A percentile compares a stretch with the other conserved stretches of the same genome.
Evolutionary conservation across 2,113 vertebrate genomes (phyloP).

Genomic region (Equus przewalskii): DNA sequence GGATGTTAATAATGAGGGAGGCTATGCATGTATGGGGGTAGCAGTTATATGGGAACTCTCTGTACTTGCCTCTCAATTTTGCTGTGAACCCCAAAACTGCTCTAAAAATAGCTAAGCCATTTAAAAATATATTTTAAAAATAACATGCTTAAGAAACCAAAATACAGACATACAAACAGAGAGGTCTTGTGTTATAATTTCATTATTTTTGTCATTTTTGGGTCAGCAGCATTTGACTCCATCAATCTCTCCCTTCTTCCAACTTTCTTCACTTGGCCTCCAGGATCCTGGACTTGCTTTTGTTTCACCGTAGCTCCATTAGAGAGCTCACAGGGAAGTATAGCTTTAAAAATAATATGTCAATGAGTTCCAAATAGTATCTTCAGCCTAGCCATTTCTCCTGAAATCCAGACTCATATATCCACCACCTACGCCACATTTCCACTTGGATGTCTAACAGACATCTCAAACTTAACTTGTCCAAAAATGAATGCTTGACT

Average conservation of each 20-base stretch:
- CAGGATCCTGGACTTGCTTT: not conserved
- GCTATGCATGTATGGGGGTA: too few relatives aligned
- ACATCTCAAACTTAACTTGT: not conserved
- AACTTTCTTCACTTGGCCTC: not conserved
- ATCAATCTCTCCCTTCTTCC: not conserved
- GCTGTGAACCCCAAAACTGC: not conserved
- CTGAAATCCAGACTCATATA: not conserved
- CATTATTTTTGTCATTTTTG: not conserved
- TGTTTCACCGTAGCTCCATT: not conserved
- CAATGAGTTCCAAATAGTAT: not conserved
- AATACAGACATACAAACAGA: not conserved
- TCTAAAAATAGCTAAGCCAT: not conserved
- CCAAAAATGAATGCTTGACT: not conserved
- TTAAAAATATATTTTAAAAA: not conserved
- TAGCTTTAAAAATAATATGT: not conserved
- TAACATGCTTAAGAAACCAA: not conserved
- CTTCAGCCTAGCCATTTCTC: too few relatives aligned
- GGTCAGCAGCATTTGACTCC: not conserved
- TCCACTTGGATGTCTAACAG: not conserved
- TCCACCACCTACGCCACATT: too few relatives aligned
- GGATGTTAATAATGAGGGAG: not conserved
- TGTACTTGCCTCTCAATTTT: not conserved
- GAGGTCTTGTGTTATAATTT: too few relatives aligned
- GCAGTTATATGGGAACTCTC: not conserved
- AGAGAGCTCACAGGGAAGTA: not conserved